These are phyloP conservation scores for Mionectes macconnelli DNA, from an alignment of 2,113 vertebrate genomes.

Conservation along the genomic window DNA sequence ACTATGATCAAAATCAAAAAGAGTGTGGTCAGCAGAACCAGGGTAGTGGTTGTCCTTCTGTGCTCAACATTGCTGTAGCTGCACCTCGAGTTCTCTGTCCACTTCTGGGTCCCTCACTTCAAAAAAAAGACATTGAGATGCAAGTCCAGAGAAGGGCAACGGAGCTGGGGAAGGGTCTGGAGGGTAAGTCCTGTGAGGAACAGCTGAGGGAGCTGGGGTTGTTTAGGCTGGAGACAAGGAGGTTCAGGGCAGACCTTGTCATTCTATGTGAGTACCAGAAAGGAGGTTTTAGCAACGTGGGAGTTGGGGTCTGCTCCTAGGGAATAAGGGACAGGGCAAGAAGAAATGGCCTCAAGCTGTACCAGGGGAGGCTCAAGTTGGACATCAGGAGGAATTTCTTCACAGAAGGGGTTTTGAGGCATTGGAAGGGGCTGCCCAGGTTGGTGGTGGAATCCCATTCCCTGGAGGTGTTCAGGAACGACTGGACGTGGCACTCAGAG, in stretches of 20 bases:
- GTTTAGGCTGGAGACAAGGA: background rate
- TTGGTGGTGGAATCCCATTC: background rate
- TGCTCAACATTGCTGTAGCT: background rate
- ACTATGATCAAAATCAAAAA: background rate
- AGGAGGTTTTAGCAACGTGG: background rate
- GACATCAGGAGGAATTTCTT: background rate
- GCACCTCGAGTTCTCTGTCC: background rate
- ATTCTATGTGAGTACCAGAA: too few species aligned
- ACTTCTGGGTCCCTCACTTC: background rate
- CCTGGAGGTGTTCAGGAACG: background rate
- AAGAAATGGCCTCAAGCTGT: background rate
- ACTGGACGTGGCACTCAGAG: background rate
- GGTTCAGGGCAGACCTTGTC: background rate
- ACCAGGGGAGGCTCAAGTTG: background rate
- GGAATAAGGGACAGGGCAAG: background rate
- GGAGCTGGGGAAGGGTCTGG: background rate
- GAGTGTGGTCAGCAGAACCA: background rate
- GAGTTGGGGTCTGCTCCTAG: background rate
- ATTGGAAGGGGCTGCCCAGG: background rate
- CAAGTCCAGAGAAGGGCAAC: background rate
- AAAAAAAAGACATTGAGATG: background rate
- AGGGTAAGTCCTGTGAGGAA: background rate
- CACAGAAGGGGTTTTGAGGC: background rate
- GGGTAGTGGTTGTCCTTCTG: background rate
- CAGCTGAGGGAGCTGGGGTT: background rate